phyloP scores from a whole-genome alignment of 1,140 invertebrate species.

The Colletes gigas region DNA sequence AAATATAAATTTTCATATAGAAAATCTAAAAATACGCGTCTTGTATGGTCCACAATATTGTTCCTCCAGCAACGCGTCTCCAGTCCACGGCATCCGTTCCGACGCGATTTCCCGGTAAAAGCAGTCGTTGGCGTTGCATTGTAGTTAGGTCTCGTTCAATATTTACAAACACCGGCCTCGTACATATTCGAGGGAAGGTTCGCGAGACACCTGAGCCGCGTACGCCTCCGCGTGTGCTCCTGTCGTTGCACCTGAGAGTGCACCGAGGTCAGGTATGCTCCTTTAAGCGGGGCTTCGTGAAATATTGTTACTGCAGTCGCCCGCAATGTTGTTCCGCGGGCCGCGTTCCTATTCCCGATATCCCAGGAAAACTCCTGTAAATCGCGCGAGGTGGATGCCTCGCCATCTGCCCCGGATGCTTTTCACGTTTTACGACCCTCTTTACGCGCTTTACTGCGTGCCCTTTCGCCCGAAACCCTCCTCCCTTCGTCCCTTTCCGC shows the following conservation, averaged over 20 bases:
- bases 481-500: not conserved
- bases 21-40: too few relatives aligned
- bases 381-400: not conserved
- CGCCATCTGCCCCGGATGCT: conserved; percentile 30
- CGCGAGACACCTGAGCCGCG: conserved; percentile 22
- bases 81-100: not conserved
- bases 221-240: conserved; percentile 13
- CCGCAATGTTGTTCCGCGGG: conserved; percentile 51
- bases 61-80: too few relatives aligned
- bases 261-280: conserved; percentile 43
- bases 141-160: conserved; percentile 26
- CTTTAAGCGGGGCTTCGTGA: conserved; percentile 42
- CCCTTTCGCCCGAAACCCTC: conserved; percentile 23
- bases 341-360: not conserved
- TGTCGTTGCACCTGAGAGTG: conserved; percentile 33
- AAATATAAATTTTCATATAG: too few relatives aligned
- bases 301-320: conserved; percentile 67
- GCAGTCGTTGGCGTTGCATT: not conserved
- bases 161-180: conserved; percentile 24
- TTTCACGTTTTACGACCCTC: conserved; percentile 48
- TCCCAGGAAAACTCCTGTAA: not conserved
- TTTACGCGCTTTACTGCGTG: conserved; percentile 41
- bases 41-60: too few relatives aligned
- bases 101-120: not conserved
- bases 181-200: not conserved